phyloP scores from a whole-genome alignment of 1,140 invertebrate species.

The Pseudomyrmex sp. region DNA sequence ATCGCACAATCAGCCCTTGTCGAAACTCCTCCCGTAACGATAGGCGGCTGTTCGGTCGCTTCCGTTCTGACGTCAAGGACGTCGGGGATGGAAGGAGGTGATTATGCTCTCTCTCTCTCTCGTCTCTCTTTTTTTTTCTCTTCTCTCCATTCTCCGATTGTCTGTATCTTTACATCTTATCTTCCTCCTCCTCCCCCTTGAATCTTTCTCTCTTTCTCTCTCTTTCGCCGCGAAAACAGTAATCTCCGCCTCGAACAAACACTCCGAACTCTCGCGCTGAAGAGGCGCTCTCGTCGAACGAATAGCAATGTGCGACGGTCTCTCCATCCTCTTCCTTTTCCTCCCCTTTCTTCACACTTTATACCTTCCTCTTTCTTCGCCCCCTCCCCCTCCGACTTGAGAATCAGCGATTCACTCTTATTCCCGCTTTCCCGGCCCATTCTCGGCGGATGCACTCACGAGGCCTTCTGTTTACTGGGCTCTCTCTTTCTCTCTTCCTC shows the following conservation, averaged over 20 bases:
- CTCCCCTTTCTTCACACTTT: conserved; percentile 34
- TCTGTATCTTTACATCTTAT: neutral
- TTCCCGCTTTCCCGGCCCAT: neutral
- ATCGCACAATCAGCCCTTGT: conserved; percentile 53
- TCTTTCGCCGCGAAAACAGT: conserved; percentile 59
- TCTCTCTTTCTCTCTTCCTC: neutral
- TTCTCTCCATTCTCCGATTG: conserved; percentile 4
- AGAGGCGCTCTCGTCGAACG: conserved; percentile 60
- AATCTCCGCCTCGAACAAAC: conserved; percentile 75
- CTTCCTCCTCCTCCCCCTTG: neutral
- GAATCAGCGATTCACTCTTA: conserved; percentile 14
- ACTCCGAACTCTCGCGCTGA: conserved; percentile 65
- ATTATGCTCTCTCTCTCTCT: conserved; percentile 70
- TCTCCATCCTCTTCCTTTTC: neutral
- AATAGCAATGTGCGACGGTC: conserved; percentile 43
- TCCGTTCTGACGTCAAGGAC: conserved; percentile 67
- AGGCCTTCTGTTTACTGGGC: conserved; percentile 32
- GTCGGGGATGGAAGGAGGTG: conserved; percentile 69
- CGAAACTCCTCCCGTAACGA: conserved; percentile 59
- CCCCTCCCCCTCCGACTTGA: neutral
- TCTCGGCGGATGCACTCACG: conserved; percentile 50
- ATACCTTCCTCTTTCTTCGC: conserved; percentile 34
- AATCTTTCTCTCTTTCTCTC: neutral
- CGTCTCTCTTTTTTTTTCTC: neutral
- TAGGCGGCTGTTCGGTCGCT: conserved; percentile 60